Conservation (phyloP, 1,140 invertebrate species). For the Lithobius niger region DNA sequence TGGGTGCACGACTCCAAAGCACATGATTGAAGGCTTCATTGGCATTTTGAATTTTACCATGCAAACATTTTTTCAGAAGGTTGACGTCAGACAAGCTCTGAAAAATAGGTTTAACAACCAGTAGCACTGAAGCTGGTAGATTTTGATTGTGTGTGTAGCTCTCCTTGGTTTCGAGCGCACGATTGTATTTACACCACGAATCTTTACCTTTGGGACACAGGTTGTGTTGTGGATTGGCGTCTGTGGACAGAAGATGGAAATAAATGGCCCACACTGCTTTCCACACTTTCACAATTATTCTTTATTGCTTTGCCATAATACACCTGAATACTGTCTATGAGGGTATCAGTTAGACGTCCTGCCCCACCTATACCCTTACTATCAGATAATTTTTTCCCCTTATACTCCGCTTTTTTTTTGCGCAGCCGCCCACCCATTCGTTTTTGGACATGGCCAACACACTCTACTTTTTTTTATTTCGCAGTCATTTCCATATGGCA, state of each 20-base stretch:
- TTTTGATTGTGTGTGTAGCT: no score
- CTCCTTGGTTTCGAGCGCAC: no score
- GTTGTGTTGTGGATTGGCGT: not conserved
- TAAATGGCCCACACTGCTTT: not conserved
- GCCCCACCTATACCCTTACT: not conserved
- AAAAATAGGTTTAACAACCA: not conserved
- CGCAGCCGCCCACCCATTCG: not conserved
- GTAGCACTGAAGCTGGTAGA: not conserved
- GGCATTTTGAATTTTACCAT: not conserved
- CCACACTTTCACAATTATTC: not conserved
- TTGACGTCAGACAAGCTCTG: not conserved
- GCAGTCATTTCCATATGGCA: not conserved
- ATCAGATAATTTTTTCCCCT: not conserved
- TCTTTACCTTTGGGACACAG: no score
- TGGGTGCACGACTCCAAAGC: not conserved
- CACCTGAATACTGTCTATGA: not conserved
- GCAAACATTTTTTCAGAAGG: not conserved
- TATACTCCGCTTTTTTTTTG: not conserved
- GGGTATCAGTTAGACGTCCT: not conserved
- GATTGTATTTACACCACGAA: no score
- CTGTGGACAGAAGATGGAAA: not conserved
- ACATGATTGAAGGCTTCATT: not conserved
- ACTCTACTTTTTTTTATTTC: not conserved
- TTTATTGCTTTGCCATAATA: not conserved
- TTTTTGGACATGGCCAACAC: not conserved